Percentiles rank a stretch among this genome's conserved stretches.
These are phyloP conservation scores for Heliornis fulica DNA, from an alignment of 2,113 vertebrate genomes.

Conservation along the genomic window DNA sequence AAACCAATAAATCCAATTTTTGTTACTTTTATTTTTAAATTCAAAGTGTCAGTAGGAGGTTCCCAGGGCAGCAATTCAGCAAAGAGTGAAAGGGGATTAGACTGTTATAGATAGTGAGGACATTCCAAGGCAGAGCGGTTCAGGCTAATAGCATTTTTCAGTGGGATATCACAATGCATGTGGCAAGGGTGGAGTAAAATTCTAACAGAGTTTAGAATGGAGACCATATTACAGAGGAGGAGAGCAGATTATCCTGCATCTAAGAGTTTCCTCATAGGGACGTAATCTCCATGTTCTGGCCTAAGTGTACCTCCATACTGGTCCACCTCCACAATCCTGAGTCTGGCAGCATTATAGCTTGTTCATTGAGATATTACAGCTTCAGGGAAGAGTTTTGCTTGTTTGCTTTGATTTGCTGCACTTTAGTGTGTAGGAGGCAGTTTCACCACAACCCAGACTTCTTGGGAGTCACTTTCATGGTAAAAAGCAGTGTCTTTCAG, in stretches of 20 bases:
- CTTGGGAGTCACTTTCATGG: not conserved
- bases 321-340: not conserved
- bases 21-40: no score
- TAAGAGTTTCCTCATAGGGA: not conserved
- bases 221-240: not conserved
- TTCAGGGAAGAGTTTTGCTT: not conserved
- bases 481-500: not conserved
- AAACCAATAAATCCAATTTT: not conserved
- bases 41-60: not conserved
- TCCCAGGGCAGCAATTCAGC: not conserved
- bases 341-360: not conserved
- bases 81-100: not conserved
- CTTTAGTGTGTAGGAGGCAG: not conserved
- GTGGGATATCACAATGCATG: not conserved
- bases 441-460: not conserved
- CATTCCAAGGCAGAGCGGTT: not conserved
- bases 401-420: not conserved
- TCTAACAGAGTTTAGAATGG: not conserved
- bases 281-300: not conserved
- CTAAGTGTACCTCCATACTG: not conserved
- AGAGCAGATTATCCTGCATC: not conserved
- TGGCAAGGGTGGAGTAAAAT: not conserved
- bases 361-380: not conserved
- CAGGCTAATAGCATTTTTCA: not conserved
- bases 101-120: not conserved